These are phyloP conservation scores for Dasysyrphus tricinctus DNA, from an alignment of 2,888 invertebrate species.

Conservation along the genomic window DNA sequence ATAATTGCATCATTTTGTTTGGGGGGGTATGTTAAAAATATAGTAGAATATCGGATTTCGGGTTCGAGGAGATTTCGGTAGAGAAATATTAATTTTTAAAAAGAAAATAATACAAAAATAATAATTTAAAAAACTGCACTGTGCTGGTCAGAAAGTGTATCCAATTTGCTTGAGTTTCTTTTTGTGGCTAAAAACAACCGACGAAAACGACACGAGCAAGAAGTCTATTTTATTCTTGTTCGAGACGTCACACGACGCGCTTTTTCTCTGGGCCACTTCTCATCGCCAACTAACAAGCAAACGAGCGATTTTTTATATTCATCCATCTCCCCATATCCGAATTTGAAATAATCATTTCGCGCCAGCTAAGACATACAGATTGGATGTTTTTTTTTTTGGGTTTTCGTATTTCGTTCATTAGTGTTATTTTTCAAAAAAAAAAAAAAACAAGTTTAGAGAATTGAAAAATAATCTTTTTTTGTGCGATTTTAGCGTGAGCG, in stretches of 20 bases:
- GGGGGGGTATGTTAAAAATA: not conserved
- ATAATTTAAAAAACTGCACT: conserved; percentile 50
- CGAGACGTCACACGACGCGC: conserved; percentile 74
- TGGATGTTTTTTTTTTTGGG: conserved; percentile 13
- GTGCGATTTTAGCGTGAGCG: conserved; percentile 53
- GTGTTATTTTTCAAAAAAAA: conserved; percentile 43
- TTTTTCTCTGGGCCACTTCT: conserved; percentile 73
- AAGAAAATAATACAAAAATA: conserved; percentile 15
- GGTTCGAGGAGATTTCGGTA: conserved; percentile 57
- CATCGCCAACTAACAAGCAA: conserved; percentile 71
- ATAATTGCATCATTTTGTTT: conserved; percentile 9
- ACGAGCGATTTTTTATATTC: conserved; percentile 55
- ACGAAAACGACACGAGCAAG: conserved; percentile 51
- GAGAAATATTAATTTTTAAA: conserved; percentile 9
- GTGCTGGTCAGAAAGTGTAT: conserved; percentile 22
- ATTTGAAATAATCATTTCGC: conserved; percentile 72
- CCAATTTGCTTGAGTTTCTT: conserved; percentile 1
- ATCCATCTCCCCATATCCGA: conserved; percentile 67
- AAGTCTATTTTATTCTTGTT: conserved; percentile 57
- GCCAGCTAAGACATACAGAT: conserved; percentile 48
- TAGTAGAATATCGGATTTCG: conserved; percentile 62
- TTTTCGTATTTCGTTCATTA: conserved; percentile 47
- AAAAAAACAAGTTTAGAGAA: conserved; percentile 16
- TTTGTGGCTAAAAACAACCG: conserved; percentile 71
- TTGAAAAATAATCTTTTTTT: conserved; percentile 59